Evolutionary conservation across 2,888 invertebrate species (phyloP).

Genomic region (Steinernema hermaphroditum): DNA sequence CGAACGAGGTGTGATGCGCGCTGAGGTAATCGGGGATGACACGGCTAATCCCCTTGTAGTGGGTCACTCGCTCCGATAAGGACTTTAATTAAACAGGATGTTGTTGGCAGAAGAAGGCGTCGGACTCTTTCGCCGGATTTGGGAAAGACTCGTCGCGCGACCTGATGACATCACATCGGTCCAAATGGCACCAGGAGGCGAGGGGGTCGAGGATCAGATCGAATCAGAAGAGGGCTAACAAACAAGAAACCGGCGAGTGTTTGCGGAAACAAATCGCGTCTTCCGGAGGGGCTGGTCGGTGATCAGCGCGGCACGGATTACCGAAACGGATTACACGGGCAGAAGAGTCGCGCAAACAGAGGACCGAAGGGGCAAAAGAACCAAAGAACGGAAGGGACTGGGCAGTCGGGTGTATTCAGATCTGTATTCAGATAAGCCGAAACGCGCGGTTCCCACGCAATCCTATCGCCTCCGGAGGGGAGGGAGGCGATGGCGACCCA

Average conservation of each 20-base stretch:
- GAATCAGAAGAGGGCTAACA: neutral
- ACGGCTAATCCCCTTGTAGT: no score
- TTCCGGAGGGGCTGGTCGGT: neutral
- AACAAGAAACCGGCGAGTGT: neutral
- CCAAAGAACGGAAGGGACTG: neutral
- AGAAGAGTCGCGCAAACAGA: neutral
- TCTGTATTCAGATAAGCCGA: neutral
- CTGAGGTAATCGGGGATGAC: no score
- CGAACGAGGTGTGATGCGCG: no score
- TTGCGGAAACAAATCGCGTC: constrained; percentile 5
- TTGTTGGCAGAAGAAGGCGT: no score
- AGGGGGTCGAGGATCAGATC: neutral
- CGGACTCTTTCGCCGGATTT: no score
- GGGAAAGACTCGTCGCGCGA: no score
- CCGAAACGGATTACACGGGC: neutral
- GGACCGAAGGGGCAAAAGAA: neutral
- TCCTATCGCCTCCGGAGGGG: neutral
- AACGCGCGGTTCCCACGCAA: neutral
- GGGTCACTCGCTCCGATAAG: no score
- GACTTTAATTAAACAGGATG: no score
- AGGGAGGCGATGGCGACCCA: neutral
- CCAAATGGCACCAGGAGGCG: no score
- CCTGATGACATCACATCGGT: no score
- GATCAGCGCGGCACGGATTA: constrained; percentile 1
- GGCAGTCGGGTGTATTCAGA: neutral